Evolutionary conservation across 2,113 vertebrate genomes (phyloP).

Genomic region (Cryptomyrus ogoouensis): DNA sequence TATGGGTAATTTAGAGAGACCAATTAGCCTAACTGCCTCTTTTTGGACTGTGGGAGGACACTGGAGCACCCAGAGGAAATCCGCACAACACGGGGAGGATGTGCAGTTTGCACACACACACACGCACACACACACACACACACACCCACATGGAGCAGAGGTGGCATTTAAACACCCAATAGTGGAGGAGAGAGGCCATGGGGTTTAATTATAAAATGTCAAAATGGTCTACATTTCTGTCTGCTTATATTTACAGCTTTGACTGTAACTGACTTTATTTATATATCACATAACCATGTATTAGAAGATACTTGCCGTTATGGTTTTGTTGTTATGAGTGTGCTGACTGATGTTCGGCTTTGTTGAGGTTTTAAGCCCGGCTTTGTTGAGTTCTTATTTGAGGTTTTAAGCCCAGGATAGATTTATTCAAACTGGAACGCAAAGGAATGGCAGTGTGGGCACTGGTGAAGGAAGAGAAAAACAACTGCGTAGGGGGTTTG

Average conservation of each 20-base stretch:
- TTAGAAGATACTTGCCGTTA: neutral
- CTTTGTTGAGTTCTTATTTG: neutral
- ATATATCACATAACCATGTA: neutral
- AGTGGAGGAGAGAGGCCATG: neutral
- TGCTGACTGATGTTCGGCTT: neutral
- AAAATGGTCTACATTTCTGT: neutral
- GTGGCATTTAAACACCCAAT: neutral
- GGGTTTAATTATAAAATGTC: neutral
- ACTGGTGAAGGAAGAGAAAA: neutral
- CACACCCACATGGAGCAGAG: neutral
- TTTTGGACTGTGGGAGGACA: neutral
- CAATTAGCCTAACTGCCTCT: conserved; percentile 5
- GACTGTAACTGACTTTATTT: neutral
- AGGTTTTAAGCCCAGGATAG: neutral
- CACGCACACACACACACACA: neutral
- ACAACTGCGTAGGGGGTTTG: neutral
- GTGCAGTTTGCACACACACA: neutral
- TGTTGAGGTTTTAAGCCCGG: neutral
- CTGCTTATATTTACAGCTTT: neutral
- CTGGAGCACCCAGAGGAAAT: neutral
- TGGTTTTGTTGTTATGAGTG: neutral
- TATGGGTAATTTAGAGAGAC: neutral
- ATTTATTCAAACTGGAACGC: neutral
- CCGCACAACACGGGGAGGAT: neutral
- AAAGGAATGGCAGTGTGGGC: neutral